Evolutionary conservation across 2,888 invertebrate genomes (phyloP).

Genomic region (Aproaerema taeniolella): DNA sequence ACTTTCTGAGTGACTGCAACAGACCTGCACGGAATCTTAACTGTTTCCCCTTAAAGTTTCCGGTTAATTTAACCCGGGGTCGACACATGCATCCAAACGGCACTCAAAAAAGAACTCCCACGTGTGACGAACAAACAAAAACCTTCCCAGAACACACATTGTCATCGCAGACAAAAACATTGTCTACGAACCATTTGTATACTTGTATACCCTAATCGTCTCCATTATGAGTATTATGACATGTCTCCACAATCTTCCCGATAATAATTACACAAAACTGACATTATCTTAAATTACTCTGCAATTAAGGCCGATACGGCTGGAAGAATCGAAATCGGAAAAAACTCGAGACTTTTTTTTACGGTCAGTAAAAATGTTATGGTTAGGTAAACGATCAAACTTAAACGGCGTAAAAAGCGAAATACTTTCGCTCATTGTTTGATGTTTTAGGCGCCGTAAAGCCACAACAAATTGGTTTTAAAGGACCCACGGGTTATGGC

Average conservation of each 20-base stretch:
- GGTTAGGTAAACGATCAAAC: conserved; percentile 59
- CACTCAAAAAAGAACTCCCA: conserved; percentile 50
- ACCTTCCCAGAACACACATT: conserved; percentile 63
- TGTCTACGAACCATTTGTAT: conserved; percentile 12
- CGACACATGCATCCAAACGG: conserved; percentile 59
- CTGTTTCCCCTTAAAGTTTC: conserved; percentile 66
- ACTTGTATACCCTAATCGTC: conserved; percentile 57
- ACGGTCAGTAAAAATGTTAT: conserved; percentile 46
- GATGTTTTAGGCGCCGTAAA: conserved; percentile 63
- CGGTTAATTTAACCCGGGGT: conserved; percentile 70
- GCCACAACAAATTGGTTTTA: conserved; percentile 64
- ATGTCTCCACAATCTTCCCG: conserved; percentile 35
- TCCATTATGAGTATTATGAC: conserved; percentile 33
- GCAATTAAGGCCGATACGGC: conserved; percentile 36
- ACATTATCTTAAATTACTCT: conserved; percentile 30
- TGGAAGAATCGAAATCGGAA: conserved; percentile 24
- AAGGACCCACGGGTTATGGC: conserved; percentile 38
- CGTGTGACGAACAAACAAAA: conserved; percentile 56
- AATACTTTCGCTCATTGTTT: conserved; percentile 62
- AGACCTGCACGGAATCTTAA: conserved; percentile 64
- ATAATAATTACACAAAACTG: conserved; percentile 32
- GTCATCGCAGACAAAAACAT: conserved; percentile 61
- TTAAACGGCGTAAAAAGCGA: conserved; percentile 55
- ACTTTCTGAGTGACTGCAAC: conserved; percentile 47
- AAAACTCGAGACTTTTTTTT: conserved; percentile 28